Base-by-base conservation (phyloP, 2,888 invertebrate species). In the Pterobdella sp. region DNA sequence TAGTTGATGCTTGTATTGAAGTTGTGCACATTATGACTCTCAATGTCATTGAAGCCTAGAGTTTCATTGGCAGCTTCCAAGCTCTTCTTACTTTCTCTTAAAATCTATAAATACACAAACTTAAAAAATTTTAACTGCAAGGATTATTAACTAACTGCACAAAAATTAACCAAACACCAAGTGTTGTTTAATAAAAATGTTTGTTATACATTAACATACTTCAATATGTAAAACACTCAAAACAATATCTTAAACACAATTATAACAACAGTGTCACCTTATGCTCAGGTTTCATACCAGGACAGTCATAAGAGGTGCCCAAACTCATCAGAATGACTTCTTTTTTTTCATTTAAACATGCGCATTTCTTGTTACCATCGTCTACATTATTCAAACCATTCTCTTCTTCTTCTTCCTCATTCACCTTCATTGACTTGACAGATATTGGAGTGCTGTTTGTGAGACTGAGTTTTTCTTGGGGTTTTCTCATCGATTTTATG, bases 291-390 rank as follows among this genome's bases (percentile, higher is more conserved):
- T 89, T 81, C 78, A 89, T 86, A 35, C 89, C 90, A 26, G 90
- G 86, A 77, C 88, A 88, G 77, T 88, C 88, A 52, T 86, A 87
- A 35, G 85, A 86, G 26, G 80, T 80, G 22, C 81, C 82, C 72
- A 91, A 86, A 31, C 89, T 88, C 79, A 91, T 88, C 60, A 91
- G 88, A 32, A 91, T 84, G n/a, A 91, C 89, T 63, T 83, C 81
- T 76, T 68, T 64, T 26, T 56, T 52, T 49, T 67, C 60, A 4
- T 26, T 56, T 26, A 22, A 18, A 56, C 60, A 56, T 4, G 10
- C n/a, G 26, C 60, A 56, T n/a, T 26, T 26, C 36, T 70, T 49
- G 52, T 22, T 10, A n/a, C 22, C 67, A 35, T n/a, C 72, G 29
- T 22, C 70, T 29, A n/a, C 66, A 22, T 74, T 79, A 42, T 77